Base-by-base conservation (phyloP, 2,888 invertebrate species). In the Drosophila crucigera region DNA sequence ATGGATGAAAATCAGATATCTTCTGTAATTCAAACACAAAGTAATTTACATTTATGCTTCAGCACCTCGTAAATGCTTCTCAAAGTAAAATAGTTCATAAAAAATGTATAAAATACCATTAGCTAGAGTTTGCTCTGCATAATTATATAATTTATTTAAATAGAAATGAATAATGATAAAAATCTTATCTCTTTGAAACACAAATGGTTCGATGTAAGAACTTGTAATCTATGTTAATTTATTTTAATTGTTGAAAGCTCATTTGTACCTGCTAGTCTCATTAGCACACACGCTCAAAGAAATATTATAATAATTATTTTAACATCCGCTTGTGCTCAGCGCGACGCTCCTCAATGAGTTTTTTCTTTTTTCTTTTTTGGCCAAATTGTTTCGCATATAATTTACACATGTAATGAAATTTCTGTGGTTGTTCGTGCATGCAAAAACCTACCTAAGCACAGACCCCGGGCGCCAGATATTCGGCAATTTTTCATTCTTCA, bases 381-480 rank as follows among this genome's bases (percentile, higher is more conserved):
- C 31, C 52, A 70, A 84, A 76, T 77, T 82, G 65, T 75, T 75
- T 69, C 37, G 67, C 72, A 68, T 73, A 75, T 73, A 83, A 75
- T 83, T 80, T 77, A 88, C 88, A 89, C 68, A 75, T 77, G 83
- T 84, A 90, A 89, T 84, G 80, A 84, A 84, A 84, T 90, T 88
- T 75, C 68, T 80, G 77, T 62, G 90, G 80, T 77, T 77, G 49
- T 66, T 69, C 72, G 68, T 63, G 71, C 77, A 53, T 63, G 66
- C 50, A 49, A 11, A 30, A 30, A 39, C 39, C n/a, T 43, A 64
- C n/a, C 43, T 22, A 14, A 25, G 31, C 4, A 49, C n/a, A 16
- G 28, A 56, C 28, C 37, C 33, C 7, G 41, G 71, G 53, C 65
- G 68, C 71, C 68, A 69, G 37, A 61, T 66, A 68, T 80, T 68